Evolutionary conservation across 2,113 vertebrate genomes (phyloP).

Genomic region (Chunga burmeisteri): DNA sequence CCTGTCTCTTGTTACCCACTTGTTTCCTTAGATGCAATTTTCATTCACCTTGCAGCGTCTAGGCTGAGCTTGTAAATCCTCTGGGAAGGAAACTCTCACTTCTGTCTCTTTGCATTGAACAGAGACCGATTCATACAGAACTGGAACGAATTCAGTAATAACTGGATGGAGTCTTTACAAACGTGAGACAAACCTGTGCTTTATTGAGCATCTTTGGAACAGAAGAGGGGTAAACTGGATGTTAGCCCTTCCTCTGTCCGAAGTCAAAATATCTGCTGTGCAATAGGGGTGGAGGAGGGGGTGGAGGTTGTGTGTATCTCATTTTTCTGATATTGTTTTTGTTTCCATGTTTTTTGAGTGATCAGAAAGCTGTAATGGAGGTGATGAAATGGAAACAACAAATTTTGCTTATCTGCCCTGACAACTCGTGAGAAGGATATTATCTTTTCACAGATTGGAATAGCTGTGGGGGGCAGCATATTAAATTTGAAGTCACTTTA

Average conservation of each 20-base stretch:
- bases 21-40: background rate
- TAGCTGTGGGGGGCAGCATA: background rate
- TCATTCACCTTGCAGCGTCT: accelerated
- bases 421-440: background rate
- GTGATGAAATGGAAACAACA: background rate
- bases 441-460: background rate
- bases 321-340: background rate
- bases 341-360: background rate
- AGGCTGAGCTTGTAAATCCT: background rate
- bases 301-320: background rate
- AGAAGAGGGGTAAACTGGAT: background rate
- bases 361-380: background rate
- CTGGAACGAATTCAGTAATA: background rate
- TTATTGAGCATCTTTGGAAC: background rate
- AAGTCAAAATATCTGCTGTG: background rate
- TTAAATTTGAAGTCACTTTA: background rate
- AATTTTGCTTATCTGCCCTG: background rate
- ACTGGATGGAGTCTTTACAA: background rate
- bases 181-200: accelerated
- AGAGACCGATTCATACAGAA: background rate
- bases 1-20: background rate
- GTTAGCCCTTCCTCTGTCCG: background rate
- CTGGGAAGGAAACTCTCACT: background rate
- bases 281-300: background rate
- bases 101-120: background rate